Evolutionary conservation across 2,888 invertebrate species (phyloP).

Genomic region (Lasioglossum leucozonium): DNA sequence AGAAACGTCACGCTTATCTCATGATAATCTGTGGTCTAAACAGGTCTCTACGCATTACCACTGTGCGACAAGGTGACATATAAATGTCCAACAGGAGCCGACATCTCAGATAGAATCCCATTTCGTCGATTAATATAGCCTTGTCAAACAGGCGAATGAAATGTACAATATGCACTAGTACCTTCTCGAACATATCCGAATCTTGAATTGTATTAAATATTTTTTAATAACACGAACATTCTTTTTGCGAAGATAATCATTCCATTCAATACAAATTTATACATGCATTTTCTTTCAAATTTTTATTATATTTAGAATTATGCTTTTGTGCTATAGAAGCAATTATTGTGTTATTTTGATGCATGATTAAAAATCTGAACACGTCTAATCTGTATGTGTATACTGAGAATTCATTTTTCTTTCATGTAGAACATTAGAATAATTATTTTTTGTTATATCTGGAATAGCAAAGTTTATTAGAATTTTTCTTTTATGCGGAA

Average conservation of each 20-base stretch:
- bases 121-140: neutral
- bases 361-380: no score
- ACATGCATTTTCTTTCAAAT: no score
- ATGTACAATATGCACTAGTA: neutral
- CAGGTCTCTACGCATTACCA: neutral
- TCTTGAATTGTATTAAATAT: neutral
- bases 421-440: no score
- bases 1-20: constrained; percentile 8
- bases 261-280: neutral
- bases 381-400: no score
- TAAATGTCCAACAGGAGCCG: constrained; percentile 1
- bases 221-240: neutral
- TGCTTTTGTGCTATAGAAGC: neutral
- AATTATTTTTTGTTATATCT: no score
- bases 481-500: neutral
- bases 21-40: constrained; percentile 1
- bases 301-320: no score
- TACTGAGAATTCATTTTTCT: no score
- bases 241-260: neutral
- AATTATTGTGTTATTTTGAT: neutral
- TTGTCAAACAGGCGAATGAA: neutral
- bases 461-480: no score
- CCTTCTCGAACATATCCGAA: no score
- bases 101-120: neutral
- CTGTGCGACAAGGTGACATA: neutral